Percentiles rank a stretch among this genome's conserved stretches.
phyloP scores from a whole-genome alignment of 2,888 invertebrate genomes.

The Amorpha juglandis region DNA sequence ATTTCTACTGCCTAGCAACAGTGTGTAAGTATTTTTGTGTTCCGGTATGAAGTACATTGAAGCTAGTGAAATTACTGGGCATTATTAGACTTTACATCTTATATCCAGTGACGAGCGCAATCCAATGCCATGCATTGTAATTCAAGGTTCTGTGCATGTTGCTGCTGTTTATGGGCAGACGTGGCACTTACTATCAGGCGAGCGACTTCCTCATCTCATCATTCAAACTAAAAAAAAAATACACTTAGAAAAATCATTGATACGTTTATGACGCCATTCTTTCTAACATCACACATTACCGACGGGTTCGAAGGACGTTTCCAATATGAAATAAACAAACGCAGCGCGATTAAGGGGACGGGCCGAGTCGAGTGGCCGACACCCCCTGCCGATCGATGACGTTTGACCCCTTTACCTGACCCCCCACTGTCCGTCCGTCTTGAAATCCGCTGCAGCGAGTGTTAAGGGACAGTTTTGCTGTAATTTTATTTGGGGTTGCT shows the following conservation, averaged over 20 bases:
- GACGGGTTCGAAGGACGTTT: conserved; percentile 29
- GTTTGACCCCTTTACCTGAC: conserved; percentile 81
- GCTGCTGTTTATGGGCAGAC: too few species aligned
- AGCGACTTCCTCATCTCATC: background rate
- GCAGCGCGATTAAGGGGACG: conserved; percentile 45
- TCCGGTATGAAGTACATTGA: too few species aligned
- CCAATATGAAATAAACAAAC: conserved; percentile 49
- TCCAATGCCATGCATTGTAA: too few species aligned
- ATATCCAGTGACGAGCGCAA: too few species aligned
- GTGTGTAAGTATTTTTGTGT: too few species aligned
- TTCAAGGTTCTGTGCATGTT: too few species aligned
- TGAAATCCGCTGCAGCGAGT: conserved; percentile 65
- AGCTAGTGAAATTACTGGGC: too few species aligned
- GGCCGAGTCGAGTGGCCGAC: conserved; percentile 41
- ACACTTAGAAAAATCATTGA: background rate
- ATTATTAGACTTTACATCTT: too few species aligned
- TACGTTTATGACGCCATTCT: background rate
- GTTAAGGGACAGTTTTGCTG: conserved; percentile 61
- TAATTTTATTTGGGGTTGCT: background rate
- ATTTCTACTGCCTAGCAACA: too few species aligned
- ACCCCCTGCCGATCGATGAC: conserved; percentile 70
- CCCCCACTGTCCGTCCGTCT: conserved; percentile 70
- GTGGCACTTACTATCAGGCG: too few species aligned
- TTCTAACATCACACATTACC: conserved; percentile 22
- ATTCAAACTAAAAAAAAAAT: background rate